Conservation (phyloP, 53 echinoderm and acorn worm genomes). For the Crossaster papposus region DNA sequence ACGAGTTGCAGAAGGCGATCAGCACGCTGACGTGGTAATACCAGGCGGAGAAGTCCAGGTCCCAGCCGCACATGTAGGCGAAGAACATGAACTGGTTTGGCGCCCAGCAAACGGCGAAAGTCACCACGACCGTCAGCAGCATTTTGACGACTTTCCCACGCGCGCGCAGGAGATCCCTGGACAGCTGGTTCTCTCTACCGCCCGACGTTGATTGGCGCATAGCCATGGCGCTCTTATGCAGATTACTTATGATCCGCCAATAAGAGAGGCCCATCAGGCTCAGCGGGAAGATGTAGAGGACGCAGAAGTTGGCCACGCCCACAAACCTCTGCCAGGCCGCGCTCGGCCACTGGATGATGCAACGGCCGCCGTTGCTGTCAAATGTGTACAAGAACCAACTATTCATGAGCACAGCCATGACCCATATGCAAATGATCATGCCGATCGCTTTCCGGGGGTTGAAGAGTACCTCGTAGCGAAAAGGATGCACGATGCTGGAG, state of each 20-base stretch:
- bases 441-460: slow-evolving; percentile 71
- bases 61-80: slow-evolving; percentile 86
- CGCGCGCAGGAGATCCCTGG: slow-evolving; percentile 80
- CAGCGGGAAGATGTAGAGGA: slow-evolving; percentile 87
- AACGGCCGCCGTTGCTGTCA: slow-evolving; percentile 44
- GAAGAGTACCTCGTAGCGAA: slow-evolving; percentile 80
- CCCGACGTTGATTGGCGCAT: slow-evolving; percentile 54
- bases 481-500: slow-evolving; percentile 85
- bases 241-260: slow-evolving; percentile 74
- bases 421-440: slow-evolving; percentile 80
- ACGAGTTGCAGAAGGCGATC: slow-evolving; percentile 88
- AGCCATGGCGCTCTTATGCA: slow-evolving; percentile 65
- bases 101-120: slow-evolving; percentile 93
- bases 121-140: slow-evolving; percentile 78
- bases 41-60: slow-evolving; percentile 88
- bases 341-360: slow-evolving; percentile 74
- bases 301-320: slow-evolving; percentile 80
- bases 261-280: slow-evolving; percentile 83
- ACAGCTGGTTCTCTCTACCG: slow-evolving; percentile 66
- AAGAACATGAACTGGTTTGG: slow-evolving; percentile 93
- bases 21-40: slow-evolving; percentile 91
- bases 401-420: slow-evolving; percentile 69
- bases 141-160: slow-evolving; percentile 86
- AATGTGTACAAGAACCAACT: slow-evolving; percentile 89
- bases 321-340: slow-evolving; percentile 69